Conservation (phyloP, 2,888 invertebrate genomes). For the Ophion ventricosus region DNA sequence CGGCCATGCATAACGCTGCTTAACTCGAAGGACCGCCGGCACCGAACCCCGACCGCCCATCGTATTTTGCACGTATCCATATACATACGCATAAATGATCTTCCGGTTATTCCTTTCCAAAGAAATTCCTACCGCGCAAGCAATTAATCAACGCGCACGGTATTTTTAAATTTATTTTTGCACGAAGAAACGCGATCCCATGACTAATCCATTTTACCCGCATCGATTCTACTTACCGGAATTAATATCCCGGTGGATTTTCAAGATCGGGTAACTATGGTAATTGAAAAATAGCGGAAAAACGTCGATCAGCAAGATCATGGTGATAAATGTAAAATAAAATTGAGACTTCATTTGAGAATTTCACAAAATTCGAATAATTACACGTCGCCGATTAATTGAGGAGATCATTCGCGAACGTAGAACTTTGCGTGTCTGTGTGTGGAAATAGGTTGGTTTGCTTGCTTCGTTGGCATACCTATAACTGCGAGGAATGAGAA, state of each 20-base stretch:
- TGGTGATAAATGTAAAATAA: too few species aligned
- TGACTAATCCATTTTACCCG: background rate
- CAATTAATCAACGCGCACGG: background rate
- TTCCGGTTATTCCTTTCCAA: background rate
- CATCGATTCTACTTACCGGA: too few species aligned
- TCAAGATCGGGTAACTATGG: too few species aligned
- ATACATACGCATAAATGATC: background rate
- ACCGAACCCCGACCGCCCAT: too few species aligned
- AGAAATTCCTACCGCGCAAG: background rate
- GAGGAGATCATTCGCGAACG: background rate
- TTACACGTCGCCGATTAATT: background rate
- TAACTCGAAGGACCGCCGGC: too few species aligned
- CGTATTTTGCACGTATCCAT: background rate
- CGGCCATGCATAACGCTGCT: too few species aligned
- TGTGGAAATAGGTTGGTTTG: background rate
- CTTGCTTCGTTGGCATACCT: background rate
- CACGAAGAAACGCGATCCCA: background rate
- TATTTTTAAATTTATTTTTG: background rate
- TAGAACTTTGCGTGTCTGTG: background rate
- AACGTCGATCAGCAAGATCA: too few species aligned
- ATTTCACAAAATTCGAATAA: too few species aligned
- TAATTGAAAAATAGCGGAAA: too few species aligned
- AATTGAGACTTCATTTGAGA: too few species aligned
- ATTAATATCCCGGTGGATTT: too few species aligned
- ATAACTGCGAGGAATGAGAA: slow-evolving; percentile 20